Percentiles rank a stretch among this genome's conserved stretches.
Conservation (phyloP, 2,797 vertebrate genomes). For the Chaenodraco wilsoni region DNA sequence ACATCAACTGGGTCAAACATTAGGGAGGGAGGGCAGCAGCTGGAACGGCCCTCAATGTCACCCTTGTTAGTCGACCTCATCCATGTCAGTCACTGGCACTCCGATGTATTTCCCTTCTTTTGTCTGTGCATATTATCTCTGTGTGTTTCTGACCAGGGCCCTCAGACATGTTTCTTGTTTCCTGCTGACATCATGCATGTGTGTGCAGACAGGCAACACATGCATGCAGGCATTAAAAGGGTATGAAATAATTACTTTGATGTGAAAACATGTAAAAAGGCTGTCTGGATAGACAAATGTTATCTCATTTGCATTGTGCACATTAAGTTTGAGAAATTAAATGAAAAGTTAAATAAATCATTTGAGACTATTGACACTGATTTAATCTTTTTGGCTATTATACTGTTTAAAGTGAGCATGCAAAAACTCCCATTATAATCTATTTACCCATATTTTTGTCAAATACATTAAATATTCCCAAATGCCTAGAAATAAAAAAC, state of each 20-base stretch:
- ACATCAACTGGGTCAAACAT: slow-evolving; percentile 82
- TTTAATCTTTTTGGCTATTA: not conserved
- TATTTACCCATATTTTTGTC: not conserved
- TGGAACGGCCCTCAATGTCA: slow-evolving; percentile 83
- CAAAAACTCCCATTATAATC: not conserved
- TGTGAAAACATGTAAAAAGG: not conserved
- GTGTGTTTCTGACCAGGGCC: slow-evolving; percentile 35
- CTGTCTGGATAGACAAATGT: not conserved
- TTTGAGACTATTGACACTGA: not conserved
- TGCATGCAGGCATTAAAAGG: slow-evolving; percentile 22
- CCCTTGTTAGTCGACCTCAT: slow-evolving; percentile 85
- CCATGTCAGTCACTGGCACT: slow-evolving; percentile 73
- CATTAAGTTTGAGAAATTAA: not conserved
- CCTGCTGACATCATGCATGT: slow-evolving; percentile 13
- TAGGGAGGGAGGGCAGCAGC: slow-evolving; percentile 79
- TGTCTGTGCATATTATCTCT: slow-evolving; percentile 50
- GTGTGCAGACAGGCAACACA: slow-evolving; percentile 22
- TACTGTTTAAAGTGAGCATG: not conserved
- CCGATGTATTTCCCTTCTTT: slow-evolving; percentile 68
- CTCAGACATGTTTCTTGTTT: slow-evolving; percentile 20
- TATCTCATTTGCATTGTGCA: not conserved
- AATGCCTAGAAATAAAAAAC: slow-evolving; percentile 30
- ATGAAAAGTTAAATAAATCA: not conserved
- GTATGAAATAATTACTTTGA: not conserved
- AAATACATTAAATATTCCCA: slow-evolving; percentile 26